phyloP scores from a whole-genome alignment of 2,797 vertebrate genomes.

The Sebastes vulpes region DNA sequence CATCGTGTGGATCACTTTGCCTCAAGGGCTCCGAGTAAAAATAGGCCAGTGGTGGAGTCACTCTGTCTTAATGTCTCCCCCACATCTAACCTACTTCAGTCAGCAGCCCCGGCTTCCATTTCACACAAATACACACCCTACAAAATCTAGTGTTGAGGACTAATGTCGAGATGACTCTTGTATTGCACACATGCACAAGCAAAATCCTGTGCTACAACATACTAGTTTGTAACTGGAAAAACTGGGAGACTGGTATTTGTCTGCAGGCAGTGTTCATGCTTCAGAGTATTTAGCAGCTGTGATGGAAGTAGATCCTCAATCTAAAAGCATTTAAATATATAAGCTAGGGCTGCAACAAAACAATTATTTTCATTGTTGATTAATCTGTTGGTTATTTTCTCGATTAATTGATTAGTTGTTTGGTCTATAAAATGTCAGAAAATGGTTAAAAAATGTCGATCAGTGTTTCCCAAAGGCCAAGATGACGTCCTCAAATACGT shows the following conservation, averaged over 20 bases:
- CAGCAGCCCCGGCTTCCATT: background rate
- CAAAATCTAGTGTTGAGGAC: background rate
- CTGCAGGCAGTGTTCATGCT: background rate
- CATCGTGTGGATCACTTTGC: slow-evolving; percentile 60
- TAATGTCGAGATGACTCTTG: background rate
- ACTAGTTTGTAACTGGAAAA: background rate
- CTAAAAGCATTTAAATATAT: background rate
- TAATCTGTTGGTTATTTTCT: no score
- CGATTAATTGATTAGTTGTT: no score
- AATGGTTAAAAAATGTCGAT: no score
- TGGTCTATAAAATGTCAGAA: no score
- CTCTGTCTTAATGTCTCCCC: slow-evolving; percentile 59
- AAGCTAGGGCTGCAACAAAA: no score
- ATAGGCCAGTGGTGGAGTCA: slow-evolving; percentile 77
- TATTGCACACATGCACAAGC: background rate
- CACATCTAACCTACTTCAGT: slow-evolving; percentile 78
- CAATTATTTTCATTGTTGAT: no score
- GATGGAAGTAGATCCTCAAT: background rate
- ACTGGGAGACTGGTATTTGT: background rate
- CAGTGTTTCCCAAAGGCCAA: no score
- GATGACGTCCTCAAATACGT: no score
- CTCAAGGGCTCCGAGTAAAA: slow-evolving; percentile 72
- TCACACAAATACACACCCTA: background rate
- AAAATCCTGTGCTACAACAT: background rate
- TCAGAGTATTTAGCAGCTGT: background rate